Evolutionary conservation across 2,888 invertebrate genomes (phyloP), one percentile per base, ranked within the genome.

Genomic region (Harmothoe impar): DNA sequence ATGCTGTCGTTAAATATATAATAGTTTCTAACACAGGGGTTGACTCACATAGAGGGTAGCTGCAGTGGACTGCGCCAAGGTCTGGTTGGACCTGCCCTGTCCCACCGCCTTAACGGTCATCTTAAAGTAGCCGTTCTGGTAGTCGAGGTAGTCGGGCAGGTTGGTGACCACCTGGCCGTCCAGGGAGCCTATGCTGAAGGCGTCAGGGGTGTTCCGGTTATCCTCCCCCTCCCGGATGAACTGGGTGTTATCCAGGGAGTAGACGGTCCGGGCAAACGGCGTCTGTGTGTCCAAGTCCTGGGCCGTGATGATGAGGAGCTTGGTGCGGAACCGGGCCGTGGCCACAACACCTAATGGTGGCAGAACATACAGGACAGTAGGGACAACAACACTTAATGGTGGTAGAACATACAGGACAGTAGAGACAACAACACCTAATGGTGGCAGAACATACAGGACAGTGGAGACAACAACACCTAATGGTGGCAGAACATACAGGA

Each of bases 71-170:
- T 62, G 35, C n/a, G 12, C 0, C 52, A 81, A 43, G 5, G 43
- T 43, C 43, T 43, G 43, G 10, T 43, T 43, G 3, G 43, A 43
- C 43, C 43, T 43, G 43, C 43, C 35, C 31, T 81, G 54, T 31
- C 89, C 91, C 15, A 10, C 23, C 20, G 89, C 89, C 0, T n/a
- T 86, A 17, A 91, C 81, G 15, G 5, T 25, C 90, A 90, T 91
- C 10, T 10, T 12, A 52, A 90, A 91, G 68, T 89, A 89, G 10
- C 91, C 91, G 43, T 90, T 56, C 29, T 51, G 54, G 89, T 84
- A 91, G 35, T 89, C 68, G 33, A 54, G 56, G 52, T 90, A 91
- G 25, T 90, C 23, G 52, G 43, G 23, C 68, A 62, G 68, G 68
- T 78, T 81, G 0, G 91, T 91, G 33, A 25, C 17, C 0, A 91